Evolutionary conservation across 2,888 invertebrate genomes (phyloP), one percentile per base, ranked within the genome.

Genomic region (Morpho deidamia): DNA sequence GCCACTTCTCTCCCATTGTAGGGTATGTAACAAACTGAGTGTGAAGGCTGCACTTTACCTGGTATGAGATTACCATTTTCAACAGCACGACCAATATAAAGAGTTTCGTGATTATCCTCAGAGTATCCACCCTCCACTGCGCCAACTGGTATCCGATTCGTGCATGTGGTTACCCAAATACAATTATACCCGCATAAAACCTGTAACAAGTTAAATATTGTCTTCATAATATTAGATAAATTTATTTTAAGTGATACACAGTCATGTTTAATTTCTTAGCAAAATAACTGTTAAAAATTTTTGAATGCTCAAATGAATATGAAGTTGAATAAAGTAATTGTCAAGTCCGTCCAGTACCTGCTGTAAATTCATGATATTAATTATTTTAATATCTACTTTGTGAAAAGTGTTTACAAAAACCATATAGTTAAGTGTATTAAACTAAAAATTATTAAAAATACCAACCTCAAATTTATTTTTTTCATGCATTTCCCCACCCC

Each of bases 401-500:
- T n/a, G n/a, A n/a, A n/a, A n/a, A n/a, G n/a, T n/a, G n/a, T n/a
- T n/a, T n/a, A n/a, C n/a, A n/a, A n/a, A n/a, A n/a, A 23, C 23
- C 23, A 23, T 5, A 23, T 23, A 23, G 23, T 23, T 23, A 23
- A 23, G 23, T 5, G 5, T 5, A 23, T 23, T 23, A 5, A 23
- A 23, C 23, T 23, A 7, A 23, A 32, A 32, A 39, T 10, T 11
- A 34, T 11, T n/a, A 23, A 4, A 37, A 62, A 7, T 11, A 10
- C 62, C 66, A 69, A 93, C 94, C 86, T 96, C 94, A 75, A 95
- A 95, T 40, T 93, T 90, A 37, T 78, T 69, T 68, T 93, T 93
- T 11, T 90, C 91, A 68, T 95, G 93, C 65, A 94, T 94, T 10
- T 78, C 89, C 10, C 95, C 95, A 12, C 95, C 96, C 94, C 95